A percentile compares a stretch with the other conserved stretches of the same genome.
phyloP scores from a whole-genome alignment of 2,888 invertebrate genomes.

The Drosophila lutescens region DNA sequence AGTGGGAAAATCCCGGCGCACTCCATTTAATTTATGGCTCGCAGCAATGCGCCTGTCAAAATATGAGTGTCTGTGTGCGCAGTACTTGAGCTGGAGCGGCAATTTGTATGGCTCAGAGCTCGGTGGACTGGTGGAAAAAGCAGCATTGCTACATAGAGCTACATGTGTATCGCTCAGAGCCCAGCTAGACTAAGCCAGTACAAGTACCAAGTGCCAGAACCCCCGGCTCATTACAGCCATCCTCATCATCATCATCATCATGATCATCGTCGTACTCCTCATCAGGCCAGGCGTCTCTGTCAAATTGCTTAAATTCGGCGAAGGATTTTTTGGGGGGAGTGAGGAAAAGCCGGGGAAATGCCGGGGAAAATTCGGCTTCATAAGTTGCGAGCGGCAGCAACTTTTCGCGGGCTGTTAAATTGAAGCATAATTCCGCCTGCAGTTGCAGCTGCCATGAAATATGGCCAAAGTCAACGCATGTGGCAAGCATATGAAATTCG shows the following conservation, averaged over 20 bases:
- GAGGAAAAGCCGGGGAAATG: background rate
- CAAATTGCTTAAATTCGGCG: constrained; percentile 67
- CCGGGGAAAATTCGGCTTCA: constrained; percentile 11
- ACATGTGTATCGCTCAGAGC: constrained; percentile 55
- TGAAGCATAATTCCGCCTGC: constrained; percentile 68
- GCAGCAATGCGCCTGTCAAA: constrained; percentile 57
- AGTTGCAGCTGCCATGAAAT: constrained; percentile 61
- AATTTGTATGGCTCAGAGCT: constrained; percentile 53
- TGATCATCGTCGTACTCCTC: constrained; percentile 32
- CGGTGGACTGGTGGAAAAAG: background rate
- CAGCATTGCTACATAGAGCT: constrained; percentile 25
- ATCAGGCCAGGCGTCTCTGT: constrained; percentile 56
- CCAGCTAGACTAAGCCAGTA: constrained; percentile 24
- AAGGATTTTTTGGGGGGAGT: background rate
- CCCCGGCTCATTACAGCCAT: constrained; percentile 56
- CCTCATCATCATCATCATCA: background rate
- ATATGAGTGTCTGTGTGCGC: constrained; percentile 31
- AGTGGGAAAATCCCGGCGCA: constrained; percentile 15
- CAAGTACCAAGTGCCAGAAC: constrained; percentile 2
- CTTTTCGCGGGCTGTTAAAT: constrained; percentile 72
- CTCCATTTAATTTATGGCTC: constrained; percentile 66
- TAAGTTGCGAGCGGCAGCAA: constrained; percentile 44
- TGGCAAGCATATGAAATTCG: constrained; percentile 72
- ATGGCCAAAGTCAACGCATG: constrained; percentile 62
- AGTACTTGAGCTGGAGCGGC: constrained; percentile 42